These are phyloP conservation scores for Percina caprodes DNA, from an alignment of 2,113 vertebrate genomes.

Conservation along the genomic window DNA sequence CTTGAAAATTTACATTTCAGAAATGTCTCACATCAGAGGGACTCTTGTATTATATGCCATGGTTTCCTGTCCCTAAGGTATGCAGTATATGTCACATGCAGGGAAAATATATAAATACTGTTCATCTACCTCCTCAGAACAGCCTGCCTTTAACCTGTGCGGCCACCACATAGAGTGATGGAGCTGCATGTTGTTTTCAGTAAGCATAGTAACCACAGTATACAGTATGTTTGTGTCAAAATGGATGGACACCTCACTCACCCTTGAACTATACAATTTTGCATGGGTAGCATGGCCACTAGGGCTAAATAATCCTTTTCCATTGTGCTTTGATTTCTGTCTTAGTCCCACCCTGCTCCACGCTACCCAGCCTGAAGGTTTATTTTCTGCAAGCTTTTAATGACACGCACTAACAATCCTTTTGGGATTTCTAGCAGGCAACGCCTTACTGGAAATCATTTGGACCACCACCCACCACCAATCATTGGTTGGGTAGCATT, in stretches of 20 bases:
- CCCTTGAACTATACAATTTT: constrained; percentile 57
- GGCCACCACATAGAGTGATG: constrained; percentile 44
- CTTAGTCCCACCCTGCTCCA: constrained; percentile 16
- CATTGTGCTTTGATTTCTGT: not conserved
- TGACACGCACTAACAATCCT: constrained; percentile 47
- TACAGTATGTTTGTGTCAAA: constrained; percentile 10
- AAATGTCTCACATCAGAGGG: constrained; percentile 38
- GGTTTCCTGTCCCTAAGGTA: constrained; percentile 35
- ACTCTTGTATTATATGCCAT: not conserved
- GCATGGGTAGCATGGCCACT: constrained; percentile 26
- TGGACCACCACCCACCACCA: not conserved
- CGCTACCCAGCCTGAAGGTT: constrained; percentile 15
- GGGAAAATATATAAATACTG: constrained; percentile 66
- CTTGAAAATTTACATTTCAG: constrained; percentile 32
- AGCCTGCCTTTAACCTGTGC: constrained; percentile 22
- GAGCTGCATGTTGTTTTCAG: constrained; percentile 60
- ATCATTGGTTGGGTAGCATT: constrained; percentile 8
- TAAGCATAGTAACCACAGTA: constrained; percentile 49
- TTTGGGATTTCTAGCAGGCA: constrained; percentile 39
- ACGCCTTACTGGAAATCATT: constrained; percentile 28
- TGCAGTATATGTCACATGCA: constrained; percentile 36
- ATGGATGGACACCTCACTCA: constrained; percentile 47
- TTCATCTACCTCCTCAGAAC: constrained; percentile 39
- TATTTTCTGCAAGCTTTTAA: constrained; percentile 60
- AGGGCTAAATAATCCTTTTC: constrained; percentile 45